Evolutionary conservation across 2,113 vertebrate genomes (phyloP).

Genomic region (Rhadina sibilatrix): DNA sequence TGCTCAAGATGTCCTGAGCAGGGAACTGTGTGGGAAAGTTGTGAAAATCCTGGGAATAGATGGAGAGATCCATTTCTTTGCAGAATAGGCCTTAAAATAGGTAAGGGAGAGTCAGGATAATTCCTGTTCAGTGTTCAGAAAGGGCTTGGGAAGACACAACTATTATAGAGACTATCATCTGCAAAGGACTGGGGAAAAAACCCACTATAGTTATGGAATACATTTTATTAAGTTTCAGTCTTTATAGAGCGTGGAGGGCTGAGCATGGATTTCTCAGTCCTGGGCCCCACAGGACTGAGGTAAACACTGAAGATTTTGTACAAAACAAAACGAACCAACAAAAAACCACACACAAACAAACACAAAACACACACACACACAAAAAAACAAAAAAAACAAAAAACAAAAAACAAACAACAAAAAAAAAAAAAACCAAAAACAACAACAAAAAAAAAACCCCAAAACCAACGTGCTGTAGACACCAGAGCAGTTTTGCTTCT

Average conservation of each 20-base stretch:
- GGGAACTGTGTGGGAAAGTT: neutral
- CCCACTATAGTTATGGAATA: rapidly evolving
- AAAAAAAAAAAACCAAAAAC: no score
- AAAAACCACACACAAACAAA: neutral
- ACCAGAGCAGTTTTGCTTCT: neutral
- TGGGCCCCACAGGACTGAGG: neutral
- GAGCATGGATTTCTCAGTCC: neutral
- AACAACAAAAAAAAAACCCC: no score
- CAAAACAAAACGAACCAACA: neutral
- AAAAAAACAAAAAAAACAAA: no score
- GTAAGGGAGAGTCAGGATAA: neutral
- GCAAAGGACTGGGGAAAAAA: neutral
- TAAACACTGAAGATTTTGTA: neutral
- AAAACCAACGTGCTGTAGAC: no score
- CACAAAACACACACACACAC: neutral
- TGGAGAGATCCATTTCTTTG: neutral
- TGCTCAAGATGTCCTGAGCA: neutral
- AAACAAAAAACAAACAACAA: neutral
- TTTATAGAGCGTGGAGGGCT: neutral
- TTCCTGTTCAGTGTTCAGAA: neutral
- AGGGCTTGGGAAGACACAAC: neutral
- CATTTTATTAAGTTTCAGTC: neutral
- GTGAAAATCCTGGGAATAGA: neutral
- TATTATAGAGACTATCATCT: neutral
- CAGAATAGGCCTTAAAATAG: neutral